These are phyloP conservation scores for Psococerastis gibbosa DNA, from an alignment of 2,888 invertebrate species.

Conservation along the genomic window DNA sequence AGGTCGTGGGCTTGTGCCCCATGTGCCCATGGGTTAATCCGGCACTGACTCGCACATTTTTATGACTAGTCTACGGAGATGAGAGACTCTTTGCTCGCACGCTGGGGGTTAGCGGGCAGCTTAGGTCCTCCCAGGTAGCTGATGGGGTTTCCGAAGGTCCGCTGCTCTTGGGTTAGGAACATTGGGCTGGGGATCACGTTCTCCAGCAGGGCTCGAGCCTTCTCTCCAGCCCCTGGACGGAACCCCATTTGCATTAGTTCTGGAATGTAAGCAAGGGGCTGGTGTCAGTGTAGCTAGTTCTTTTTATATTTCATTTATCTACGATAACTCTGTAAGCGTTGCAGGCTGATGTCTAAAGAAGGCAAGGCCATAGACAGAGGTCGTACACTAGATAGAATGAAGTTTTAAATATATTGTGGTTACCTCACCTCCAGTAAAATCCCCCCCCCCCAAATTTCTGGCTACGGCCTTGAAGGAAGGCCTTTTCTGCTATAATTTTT, in stretches of 20 bases:
- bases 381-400: too few relatives aligned
- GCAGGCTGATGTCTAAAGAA: too few relatives aligned
- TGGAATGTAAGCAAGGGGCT: slow-evolving; percentile 1
- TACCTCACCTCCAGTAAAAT: too few relatives aligned
- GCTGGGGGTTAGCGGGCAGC: slow-evolving; percentile 28
- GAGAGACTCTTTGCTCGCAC: slow-evolving; percentile 45
- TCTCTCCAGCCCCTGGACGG: slow-evolving; percentile 7
- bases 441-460: too few relatives aligned
- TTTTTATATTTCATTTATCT: slow-evolving; percentile 23
- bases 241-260: slow-evolving; percentile 8
- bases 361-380: too few relatives aligned
- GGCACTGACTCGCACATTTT: too few relatives aligned
- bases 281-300: not conserved
- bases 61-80: slow-evolving; percentile 38
- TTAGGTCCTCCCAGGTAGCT: slow-evolving; percentile 48
- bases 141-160: slow-evolving; percentile 43
- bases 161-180: slow-evolving; percentile 32
- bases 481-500: too few relatives aligned
- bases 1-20: too few relatives aligned
- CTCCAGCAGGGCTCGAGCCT: slow-evolving; percentile 2
- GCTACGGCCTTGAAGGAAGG: too few relatives aligned
- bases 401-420: too few relatives aligned
- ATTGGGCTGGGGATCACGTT: slow-evolving; percentile 25
- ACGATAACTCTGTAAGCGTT: too few relatives aligned
- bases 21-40: too few relatives aligned